Evolutionary conservation across 2,888 invertebrate genomes (phyloP).

Genomic region (Machimus rusticus): DNA sequence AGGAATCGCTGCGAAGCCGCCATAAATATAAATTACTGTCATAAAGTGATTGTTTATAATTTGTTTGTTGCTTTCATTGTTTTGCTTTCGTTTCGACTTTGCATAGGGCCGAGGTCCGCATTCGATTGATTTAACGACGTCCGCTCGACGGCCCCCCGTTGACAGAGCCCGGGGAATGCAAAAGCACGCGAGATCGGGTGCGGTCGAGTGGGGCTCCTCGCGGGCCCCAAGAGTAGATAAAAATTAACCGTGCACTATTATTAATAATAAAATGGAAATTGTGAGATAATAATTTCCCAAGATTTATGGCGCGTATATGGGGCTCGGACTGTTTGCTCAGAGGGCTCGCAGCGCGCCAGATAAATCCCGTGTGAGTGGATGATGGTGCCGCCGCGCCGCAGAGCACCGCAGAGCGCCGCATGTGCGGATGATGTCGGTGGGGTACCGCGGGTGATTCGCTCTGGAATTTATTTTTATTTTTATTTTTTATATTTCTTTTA

Average conservation of each 20-base stretch:
- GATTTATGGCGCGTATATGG: conserved; percentile 39
- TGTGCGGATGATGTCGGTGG: not conserved
- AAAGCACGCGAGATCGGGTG: conserved; percentile 20
- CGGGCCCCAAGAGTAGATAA: conserved; percentile 16
- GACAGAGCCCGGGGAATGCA: conserved; percentile 28
- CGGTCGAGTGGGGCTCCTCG: conserved; percentile 1
- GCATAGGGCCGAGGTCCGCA: not conserved
- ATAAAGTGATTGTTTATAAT: conserved; percentile 44
- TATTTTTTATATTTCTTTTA: too few species aligned
- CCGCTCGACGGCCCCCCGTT: conserved; percentile 37
- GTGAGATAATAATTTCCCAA: conserved; percentile 38
- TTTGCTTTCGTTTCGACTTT: conserved; percentile 13
- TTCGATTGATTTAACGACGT: conserved; percentile 42
- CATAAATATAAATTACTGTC: conserved; percentile 43
- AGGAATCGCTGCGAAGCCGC: conserved; percentile 28
- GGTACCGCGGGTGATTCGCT: not conserved
- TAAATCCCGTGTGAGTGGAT: conserved; percentile 18
- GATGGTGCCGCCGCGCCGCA: not conserved
- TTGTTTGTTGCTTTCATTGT: conserved; percentile 34
- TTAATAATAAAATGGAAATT: conserved; percentile 39
- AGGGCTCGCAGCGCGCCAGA: not conserved
- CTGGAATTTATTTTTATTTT: not conserved
- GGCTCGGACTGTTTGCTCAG: conserved; percentile 8
- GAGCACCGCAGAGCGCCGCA: not conserved
- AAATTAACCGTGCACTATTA: conserved; percentile 40